Conservation (phyloP, 1,140 invertebrate genomes). For the Saccostrea cuccullata region DNA sequence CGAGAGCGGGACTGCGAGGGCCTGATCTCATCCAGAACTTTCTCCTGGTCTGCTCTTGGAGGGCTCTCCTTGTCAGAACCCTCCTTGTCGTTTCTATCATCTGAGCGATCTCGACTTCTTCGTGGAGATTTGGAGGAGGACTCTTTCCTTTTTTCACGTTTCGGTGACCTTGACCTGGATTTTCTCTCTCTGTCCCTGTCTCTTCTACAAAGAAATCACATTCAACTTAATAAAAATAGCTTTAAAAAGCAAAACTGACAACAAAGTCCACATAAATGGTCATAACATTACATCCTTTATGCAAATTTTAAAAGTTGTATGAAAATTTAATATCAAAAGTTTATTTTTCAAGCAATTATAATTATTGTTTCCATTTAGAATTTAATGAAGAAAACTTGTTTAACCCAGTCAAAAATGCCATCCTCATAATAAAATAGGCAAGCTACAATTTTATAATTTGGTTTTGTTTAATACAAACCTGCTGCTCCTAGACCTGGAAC, state of each 20-base stretch:
- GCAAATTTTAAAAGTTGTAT: too few species aligned
- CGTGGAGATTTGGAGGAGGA: conserved; percentile 7
- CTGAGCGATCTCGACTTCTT: background rate
- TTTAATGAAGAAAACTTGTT: too few species aligned
- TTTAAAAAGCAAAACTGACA: background rate
- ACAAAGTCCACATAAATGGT: too few species aligned
- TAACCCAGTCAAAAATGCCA: too few species aligned
- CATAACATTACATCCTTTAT: too few species aligned
- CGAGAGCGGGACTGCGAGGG: background rate
- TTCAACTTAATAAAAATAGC: background rate
- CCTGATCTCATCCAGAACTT: background rate
- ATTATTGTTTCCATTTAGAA: too few species aligned
- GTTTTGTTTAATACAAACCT: background rate
- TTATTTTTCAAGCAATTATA: too few species aligned
- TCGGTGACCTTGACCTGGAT: conserved; percentile 47
- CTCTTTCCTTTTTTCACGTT: background rate
- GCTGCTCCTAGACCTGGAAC: conserved; percentile 6
- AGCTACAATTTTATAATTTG: too few species aligned
- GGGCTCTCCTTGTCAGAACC: background rate
- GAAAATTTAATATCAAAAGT: too few species aligned
- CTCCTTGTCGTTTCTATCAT: background rate
- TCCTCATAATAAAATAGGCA: too few species aligned
- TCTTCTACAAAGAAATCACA: background rate
- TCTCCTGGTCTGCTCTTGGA: background rate
- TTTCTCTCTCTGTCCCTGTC: conserved; percentile 22